Evolutionary conservation across 1,140 invertebrate species (phyloP), one percentile per base, ranked within the genome.

Genomic region (Pemphigus obesinymphae): DNA sequence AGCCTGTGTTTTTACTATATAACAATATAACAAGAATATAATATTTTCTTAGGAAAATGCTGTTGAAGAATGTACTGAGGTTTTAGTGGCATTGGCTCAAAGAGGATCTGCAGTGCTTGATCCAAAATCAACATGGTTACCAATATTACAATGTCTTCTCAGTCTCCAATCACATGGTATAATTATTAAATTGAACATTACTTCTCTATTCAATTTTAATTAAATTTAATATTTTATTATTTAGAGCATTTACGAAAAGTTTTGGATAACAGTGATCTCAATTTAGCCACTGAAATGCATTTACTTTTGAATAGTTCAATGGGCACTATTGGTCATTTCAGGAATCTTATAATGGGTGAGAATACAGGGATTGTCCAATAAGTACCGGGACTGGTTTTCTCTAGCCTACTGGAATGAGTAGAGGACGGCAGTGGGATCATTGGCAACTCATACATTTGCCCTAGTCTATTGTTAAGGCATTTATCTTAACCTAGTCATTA

Each of bases 241-340:
- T 40, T 43, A 82, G 80, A 83, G 11, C 73, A 82, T 37, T 70
- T 86, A 53, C 84, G 83, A 83, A 82, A 84, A 83, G 84, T 86
- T 31, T 81, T 86, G 31, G 84, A 76, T 68, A 85, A 84, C 70
- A 82, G 84, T 68, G 83, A 86, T 82, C 73, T 86, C 17, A 85
- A 85, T 83, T 82, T 86, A 43, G 83, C 84, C 2, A 84, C 85
- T n/a, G 85, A 86, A 80, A 78, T 86, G 48, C 85, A 86, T 82
- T 80, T 85, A 5, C 73, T 86, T 20, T 81, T 86, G 83, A 83
- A 86, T 66, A 84, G 85, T 82, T 85, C 84, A 34, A 83, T 84
- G 37, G 85, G 85, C 3, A 85, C 84, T 15, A 48, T 86, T 55
- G 85, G 85, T n/a, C 84, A 86, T 75, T 82, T 85, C 17, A 80